Conservation (phyloP, 2,888 invertebrate genomes). For the Apodemia mormo region DNA sequence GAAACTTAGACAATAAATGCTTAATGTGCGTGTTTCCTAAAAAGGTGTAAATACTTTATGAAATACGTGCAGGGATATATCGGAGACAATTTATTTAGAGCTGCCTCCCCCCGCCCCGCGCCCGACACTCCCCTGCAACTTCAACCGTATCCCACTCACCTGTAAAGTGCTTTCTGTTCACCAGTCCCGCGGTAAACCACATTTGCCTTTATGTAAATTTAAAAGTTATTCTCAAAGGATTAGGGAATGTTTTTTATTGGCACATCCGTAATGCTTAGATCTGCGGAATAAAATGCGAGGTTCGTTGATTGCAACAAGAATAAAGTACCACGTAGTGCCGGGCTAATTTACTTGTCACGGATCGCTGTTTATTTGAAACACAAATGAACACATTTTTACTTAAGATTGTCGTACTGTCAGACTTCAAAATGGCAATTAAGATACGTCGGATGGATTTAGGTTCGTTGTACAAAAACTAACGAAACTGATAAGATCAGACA, state of each 20-base stretch:
- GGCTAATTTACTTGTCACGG: constrained; percentile 55
- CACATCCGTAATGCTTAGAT: constrained; percentile 20
- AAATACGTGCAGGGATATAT: constrained; percentile 67
- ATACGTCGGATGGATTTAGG: constrained; percentile 6
- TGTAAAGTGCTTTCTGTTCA: background rate
- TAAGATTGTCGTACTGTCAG: constrained; percentile 3
- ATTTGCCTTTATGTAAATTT: constrained; percentile 19
- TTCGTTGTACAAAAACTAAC: constrained; percentile 19
- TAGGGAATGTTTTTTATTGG: constrained; percentile 25
- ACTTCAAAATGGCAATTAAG: constrained; percentile 9
- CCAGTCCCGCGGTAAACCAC: background rate
- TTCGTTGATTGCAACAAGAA: constrained; percentile 56
- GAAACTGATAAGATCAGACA: background rate
- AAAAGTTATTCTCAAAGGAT: constrained; percentile 17
- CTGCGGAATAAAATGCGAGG: constrained; percentile 31
- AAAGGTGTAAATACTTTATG: constrained; percentile 68
- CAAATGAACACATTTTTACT: constrained; percentile 15
- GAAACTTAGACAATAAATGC: background rate
- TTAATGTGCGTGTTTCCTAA: constrained; percentile 48
- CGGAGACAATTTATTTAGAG: constrained; percentile 71
- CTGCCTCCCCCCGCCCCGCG: constrained; percentile 49
- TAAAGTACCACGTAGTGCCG: constrained; percentile 43
- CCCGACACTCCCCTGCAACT: constrained; percentile 30
- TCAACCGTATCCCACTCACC: constrained; percentile 26
- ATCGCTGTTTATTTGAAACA: constrained; percentile 9